These are phyloP conservation scores for Monopis laevigella DNA, from an alignment of 2,888 invertebrate species.

Conservation along the genomic window DNA sequence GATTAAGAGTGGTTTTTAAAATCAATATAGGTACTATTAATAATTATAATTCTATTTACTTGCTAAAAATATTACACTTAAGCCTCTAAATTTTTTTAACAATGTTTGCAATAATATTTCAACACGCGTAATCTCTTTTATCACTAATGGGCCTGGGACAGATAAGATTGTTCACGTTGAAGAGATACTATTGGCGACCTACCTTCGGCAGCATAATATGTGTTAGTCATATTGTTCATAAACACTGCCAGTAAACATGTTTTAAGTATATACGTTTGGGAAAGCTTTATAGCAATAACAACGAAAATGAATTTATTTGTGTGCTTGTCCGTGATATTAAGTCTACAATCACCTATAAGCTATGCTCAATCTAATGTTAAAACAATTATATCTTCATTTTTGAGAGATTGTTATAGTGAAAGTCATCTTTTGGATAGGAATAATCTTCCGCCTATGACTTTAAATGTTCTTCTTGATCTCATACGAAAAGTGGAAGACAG, in stretches of 20 bases:
- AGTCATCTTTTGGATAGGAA: constrained; percentile 61
- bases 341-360: not conserved
- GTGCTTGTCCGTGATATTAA: not conserved
- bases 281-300: not conserved
- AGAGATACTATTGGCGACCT: constrained; percentile 9
- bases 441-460: constrained; percentile 68
- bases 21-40: too few species aligned
- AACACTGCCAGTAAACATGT: constrained; percentile 2
- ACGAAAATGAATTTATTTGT: not conserved
- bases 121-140: too few species aligned
- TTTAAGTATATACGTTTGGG: not conserved
- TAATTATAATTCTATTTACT: too few species aligned
- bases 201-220: constrained; percentile 2
- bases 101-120: too few species aligned
- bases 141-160: constrained; percentile 9
- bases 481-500: constrained; percentile 71
- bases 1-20: too few species aligned
- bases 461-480: constrained; percentile 69
- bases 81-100: too few species aligned
- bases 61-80: too few species aligned
- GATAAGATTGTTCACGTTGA: constrained; percentile 18
- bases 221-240: not conserved
- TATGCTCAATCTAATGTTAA: constrained; percentile 13
- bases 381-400: constrained; percentile 16
- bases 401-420: constrained; percentile 70